These are phyloP conservation scores for Phyllotis vaccarum DNA, from an alignment of 2,797 vertebrate species.

Conservation along the genomic window DNA sequence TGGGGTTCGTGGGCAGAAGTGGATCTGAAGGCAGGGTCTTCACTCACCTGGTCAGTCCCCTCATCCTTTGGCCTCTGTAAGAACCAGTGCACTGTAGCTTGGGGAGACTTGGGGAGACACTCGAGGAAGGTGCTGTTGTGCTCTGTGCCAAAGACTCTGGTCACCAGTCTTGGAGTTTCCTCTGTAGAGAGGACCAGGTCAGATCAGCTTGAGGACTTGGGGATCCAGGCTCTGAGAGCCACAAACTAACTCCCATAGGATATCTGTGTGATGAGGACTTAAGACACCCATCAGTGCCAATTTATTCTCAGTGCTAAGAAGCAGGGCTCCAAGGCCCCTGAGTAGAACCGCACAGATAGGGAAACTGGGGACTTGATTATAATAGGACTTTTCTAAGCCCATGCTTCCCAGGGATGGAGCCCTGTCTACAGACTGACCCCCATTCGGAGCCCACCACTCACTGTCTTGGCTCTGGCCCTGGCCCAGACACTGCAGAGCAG, in stretches of 20 bases:
- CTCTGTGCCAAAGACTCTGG: conserved; percentile 93
- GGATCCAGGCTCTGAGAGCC: not conserved
- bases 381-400: not conserved
- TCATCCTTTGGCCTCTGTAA: conserved; percentile 89
- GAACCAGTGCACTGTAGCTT: conserved; percentile 94
- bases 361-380: not conserved
- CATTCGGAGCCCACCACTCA: conserved; percentile 80
- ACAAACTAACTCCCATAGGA: not conserved
- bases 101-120: conserved; percentile 94
- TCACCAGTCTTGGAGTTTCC: conserved; percentile 88
- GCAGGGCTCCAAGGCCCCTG: not conserved
- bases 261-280: not conserved
- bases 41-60: conserved; percentile 92
- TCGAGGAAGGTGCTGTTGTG: conserved; percentile 97
- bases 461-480: conserved; percentile 92
- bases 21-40: not conserved
- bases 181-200: conserved; percentile 75
- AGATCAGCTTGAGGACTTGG: not conserved
- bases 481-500: conserved; percentile 93
- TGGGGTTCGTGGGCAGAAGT: not conserved
- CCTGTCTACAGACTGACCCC: not conserved
- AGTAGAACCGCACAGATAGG: not conserved
- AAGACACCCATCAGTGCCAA: not conserved
- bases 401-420: not conserved
- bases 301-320: not conserved